These are phyloP conservation scores for Himantopus leucocephalus DNA, from an alignment of 2,113 vertebrate genomes.

Conservation along the genomic window DNA sequence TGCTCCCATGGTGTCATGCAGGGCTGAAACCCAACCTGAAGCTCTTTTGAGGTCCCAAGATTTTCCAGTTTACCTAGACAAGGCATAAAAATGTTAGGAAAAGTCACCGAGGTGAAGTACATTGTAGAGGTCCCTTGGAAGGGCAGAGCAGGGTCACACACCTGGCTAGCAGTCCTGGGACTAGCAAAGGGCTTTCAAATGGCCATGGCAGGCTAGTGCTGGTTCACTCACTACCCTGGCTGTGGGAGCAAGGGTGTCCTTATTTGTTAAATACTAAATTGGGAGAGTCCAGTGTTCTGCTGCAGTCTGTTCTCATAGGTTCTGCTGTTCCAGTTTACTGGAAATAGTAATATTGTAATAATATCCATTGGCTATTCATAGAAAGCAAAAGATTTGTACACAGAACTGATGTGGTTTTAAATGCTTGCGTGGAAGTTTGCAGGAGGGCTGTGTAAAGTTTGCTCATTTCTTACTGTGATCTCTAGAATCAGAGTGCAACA, in stretches of 20 bases:
- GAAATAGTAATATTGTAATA: not conserved
- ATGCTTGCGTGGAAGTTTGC: not conserved
- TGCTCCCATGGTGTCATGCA: not conserved
- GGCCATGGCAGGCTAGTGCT: not conserved
- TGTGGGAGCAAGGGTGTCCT: not conserved
- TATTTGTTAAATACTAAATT: not conserved
- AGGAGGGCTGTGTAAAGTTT: not conserved
- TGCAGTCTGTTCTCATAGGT: not conserved
- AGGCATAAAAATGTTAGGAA: not conserved
- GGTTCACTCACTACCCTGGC: not conserved
- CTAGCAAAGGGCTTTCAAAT: not conserved
- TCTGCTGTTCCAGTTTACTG: not conserved
- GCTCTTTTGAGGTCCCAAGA: not conserved
- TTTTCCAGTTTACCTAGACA: not conserved
- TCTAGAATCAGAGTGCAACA: not conserved
- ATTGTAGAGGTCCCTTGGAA: not conserved
- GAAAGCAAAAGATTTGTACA: not conserved
- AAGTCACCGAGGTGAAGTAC: not conserved
- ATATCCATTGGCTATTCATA: not conserved
- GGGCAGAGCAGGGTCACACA: not conserved
- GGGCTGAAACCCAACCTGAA: not conserved
- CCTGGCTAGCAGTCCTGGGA: not conserved
- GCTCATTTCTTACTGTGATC: not conserved
- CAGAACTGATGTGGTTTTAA: not conserved
- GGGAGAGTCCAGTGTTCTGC: not conserved